A percentile compares a stretch with the other conserved stretches of the same genome.
Evolutionary conservation across 2,888 invertebrate species (phyloP).

Genomic region (Frankliniella fusca): DNA sequence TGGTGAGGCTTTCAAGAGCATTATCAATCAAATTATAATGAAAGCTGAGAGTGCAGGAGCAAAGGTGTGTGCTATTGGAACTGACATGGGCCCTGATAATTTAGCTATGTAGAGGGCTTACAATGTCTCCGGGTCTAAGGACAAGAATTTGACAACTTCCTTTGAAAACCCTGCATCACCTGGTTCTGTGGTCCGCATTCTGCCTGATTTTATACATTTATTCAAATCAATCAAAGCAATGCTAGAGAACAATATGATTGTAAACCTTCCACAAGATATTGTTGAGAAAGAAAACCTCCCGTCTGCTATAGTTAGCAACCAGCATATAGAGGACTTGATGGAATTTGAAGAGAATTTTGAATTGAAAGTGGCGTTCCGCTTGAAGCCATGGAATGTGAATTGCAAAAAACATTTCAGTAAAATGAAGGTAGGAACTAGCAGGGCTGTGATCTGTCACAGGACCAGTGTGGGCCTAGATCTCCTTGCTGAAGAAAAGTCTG

Average conservation of each 20-base stretch:
- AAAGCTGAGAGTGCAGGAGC: not conserved
- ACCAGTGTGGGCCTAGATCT: not conserved
- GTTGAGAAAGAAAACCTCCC: constrained; percentile 1
- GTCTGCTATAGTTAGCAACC: not conserved
- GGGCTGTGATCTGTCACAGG: not conserved
- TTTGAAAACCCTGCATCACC: not conserved
- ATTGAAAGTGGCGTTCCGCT: not conserved
- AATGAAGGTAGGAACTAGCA: not conserved
- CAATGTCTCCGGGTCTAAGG: not conserved
- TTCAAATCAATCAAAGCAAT: not conserved
- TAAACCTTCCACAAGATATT: not conserved
- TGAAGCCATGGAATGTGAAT: not conserved
- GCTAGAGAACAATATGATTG: not conserved
- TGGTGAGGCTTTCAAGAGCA: not conserved
- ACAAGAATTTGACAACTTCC: not conserved
- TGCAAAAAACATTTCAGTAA: not conserved
- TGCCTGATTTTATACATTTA: not conserved
- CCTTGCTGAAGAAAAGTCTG: not conserved
- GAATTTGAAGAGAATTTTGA: not conserved
- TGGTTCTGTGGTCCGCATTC: not conserved
- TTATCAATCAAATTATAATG: not conserved
- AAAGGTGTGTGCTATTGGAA: not conserved
- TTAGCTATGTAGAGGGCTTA: not conserved
- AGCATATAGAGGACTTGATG: not conserved
- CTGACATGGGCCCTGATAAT: not conserved